phyloP scores from a whole-genome alignment of 2,113 vertebrate species.

The Drymodes brunneopygia region DNA sequence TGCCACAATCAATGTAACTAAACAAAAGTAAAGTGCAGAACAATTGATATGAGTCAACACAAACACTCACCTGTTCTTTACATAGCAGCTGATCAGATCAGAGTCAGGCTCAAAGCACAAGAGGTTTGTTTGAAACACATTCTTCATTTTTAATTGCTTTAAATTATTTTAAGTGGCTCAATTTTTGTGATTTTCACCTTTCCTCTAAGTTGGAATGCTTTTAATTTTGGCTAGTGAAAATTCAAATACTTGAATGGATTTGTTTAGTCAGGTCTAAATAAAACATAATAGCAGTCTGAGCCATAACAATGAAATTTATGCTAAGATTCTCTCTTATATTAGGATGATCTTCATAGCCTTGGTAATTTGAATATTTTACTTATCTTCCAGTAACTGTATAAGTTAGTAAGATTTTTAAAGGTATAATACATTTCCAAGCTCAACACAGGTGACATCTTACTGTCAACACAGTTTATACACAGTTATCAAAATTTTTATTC shows the following conservation, averaged over 20 bases:
- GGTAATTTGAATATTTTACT: neutral
- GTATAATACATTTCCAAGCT: neutral
- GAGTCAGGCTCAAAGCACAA: neutral
- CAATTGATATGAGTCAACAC: neutral
- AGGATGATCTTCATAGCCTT: neutral
- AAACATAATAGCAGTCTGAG: neutral
- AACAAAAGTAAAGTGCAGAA: neutral
- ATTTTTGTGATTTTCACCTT: neutral
- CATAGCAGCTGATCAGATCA: neutral
- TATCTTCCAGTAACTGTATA: neutral
- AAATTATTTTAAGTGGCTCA: neutral
- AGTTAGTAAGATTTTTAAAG: neutral
- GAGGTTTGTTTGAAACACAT: neutral
- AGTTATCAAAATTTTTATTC: neutral
- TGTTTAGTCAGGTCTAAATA: neutral
- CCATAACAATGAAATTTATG: neutral
- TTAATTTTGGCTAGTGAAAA: neutral
- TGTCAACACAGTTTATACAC: neutral
- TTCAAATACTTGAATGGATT: neutral
- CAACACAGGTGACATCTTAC: neutral
- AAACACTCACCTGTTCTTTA: neutral
- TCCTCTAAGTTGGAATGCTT: neutral
- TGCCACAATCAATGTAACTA: neutral
- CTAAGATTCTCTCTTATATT: neutral
- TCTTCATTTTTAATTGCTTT: neutral